phyloP scores from a whole-genome alignment of 2,113 vertebrate species.

The Heterotis niloticus region DNA sequence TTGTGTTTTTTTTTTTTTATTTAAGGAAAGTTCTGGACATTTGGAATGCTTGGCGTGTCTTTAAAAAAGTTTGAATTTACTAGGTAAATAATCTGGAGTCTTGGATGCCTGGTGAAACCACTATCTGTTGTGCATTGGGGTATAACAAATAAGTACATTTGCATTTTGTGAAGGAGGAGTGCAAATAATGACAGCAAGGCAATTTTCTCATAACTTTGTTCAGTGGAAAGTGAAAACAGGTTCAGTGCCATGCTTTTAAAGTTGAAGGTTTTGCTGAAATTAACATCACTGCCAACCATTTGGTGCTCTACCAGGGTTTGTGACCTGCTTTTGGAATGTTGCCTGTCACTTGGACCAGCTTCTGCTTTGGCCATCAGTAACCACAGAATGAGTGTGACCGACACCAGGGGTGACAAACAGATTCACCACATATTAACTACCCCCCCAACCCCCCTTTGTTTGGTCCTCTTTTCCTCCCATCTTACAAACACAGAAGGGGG shows the following conservation, averaged over 20 bases:
- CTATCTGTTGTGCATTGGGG: not conserved
- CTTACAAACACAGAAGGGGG: too few relatives aligned
- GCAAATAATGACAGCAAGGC: not conserved
- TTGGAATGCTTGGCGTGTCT: not conserved
- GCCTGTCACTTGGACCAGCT: too few relatives aligned
- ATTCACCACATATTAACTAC: too few relatives aligned
- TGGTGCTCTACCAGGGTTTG: not conserved
- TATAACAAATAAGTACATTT: too few relatives aligned
- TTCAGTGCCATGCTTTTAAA: not conserved
- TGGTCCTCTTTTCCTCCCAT: too few relatives aligned
- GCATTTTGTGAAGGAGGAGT: too few relatives aligned
- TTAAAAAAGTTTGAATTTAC: not conserved
- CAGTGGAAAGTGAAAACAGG: not conserved
- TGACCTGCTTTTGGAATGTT: not conserved
- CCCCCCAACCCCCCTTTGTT: too few relatives aligned
- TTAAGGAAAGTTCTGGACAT: not conserved
- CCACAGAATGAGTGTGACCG: too few relatives aligned
- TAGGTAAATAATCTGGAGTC: not conserved
- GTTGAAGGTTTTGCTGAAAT: not conserved
- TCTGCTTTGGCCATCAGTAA: too few relatives aligned
- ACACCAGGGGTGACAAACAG: too few relatives aligned
- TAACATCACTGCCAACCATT: not conserved
- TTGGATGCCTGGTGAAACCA: not conserved
- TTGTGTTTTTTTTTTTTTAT: too few relatives aligned
- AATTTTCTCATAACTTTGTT: not conserved